Conservation (phyloP, 2,797 vertebrate species). For the Chelon auratus region DNA sequence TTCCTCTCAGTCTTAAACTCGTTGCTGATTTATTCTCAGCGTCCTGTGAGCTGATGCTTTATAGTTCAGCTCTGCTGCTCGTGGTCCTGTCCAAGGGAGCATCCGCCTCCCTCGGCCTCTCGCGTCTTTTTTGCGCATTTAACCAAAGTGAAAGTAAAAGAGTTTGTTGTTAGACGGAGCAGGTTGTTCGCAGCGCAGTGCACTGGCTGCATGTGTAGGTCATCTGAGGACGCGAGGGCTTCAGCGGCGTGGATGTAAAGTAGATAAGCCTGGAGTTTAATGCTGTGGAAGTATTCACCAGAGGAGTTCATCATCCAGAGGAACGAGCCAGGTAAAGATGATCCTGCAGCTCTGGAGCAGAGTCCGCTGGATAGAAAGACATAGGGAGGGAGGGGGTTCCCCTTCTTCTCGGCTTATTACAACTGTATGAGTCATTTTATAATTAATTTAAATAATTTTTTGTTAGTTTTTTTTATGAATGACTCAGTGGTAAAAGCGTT, state of each 20-base stretch:
- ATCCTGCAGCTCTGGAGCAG: too few relatives aligned
- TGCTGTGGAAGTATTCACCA: neutral
- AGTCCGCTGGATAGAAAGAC: fast-evolving
- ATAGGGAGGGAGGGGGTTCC: too few relatives aligned
- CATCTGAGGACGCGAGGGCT: neutral
- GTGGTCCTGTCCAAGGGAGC: neutral
- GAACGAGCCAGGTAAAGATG: constrained; percentile 27
- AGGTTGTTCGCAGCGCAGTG: neutral
- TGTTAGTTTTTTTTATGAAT: too few relatives aligned
- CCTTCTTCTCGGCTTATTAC: fast-evolving
- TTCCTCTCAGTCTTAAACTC: too few relatives aligned
- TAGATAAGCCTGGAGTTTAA: neutral
- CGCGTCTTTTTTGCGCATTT: too few relatives aligned
- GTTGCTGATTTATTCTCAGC: too few relatives aligned
- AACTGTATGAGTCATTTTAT: fast-evolving
- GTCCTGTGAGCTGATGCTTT: too few relatives aligned
- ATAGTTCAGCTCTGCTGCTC: too few relatives aligned
- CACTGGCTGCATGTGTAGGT: fast-evolving
- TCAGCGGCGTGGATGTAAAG: fast-evolving
- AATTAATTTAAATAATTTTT: neutral
- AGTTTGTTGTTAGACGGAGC: neutral
- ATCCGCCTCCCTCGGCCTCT: neutral
- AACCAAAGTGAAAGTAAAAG: constrained; percentile 59
- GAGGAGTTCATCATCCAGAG: constrained; percentile 7
- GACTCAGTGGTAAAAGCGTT: too few relatives aligned